Evolutionary conservation across 2,797 vertebrate species (phyloP).

Genomic region (Poeciliopsis turneri): DNA sequence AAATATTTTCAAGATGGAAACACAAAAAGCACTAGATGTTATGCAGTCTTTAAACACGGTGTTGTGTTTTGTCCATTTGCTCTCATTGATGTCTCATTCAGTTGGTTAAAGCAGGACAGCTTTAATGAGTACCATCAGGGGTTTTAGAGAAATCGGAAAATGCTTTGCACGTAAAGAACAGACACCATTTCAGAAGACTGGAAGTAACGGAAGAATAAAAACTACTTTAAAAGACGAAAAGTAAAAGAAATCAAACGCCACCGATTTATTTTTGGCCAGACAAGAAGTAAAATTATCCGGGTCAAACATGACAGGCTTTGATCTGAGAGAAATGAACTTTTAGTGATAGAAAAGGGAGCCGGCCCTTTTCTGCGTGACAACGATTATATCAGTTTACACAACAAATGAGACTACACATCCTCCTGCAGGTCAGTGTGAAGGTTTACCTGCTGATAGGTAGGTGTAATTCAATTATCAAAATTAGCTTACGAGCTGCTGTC

Average conservation of each 20-base stretch:
- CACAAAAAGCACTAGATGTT: background rate
- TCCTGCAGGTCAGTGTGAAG: background rate
- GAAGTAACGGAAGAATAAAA: background rate
- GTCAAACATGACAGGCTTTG: background rate
- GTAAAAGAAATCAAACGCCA: background rate
- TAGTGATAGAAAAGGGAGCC: background rate
- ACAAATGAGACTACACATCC: slow-evolving; percentile 6
- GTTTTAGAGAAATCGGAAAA: background rate
- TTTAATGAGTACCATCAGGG: background rate
- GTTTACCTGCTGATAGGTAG: slow-evolving; percentile 4
- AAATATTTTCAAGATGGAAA: background rate
- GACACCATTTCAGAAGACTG: background rate
- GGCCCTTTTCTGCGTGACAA: background rate
- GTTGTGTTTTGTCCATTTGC: background rate
- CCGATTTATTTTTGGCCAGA: background rate
- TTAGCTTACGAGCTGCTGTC: slow-evolving; percentile 36
- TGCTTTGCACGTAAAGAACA: background rate
- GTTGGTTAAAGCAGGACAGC: background rate
- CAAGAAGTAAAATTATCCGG: background rate
- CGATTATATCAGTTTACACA: slow-evolving; percentile 8
- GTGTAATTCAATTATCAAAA: slow-evolving; percentile 48
- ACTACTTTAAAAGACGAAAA: background rate
- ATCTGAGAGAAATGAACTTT: background rate
- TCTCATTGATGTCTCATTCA: background rate
- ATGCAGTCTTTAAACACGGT: background rate